These are phyloP conservation scores for Buceros bicornis DNA, from an alignment of 2,797 vertebrate species.

Conservation along the genomic window DNA sequence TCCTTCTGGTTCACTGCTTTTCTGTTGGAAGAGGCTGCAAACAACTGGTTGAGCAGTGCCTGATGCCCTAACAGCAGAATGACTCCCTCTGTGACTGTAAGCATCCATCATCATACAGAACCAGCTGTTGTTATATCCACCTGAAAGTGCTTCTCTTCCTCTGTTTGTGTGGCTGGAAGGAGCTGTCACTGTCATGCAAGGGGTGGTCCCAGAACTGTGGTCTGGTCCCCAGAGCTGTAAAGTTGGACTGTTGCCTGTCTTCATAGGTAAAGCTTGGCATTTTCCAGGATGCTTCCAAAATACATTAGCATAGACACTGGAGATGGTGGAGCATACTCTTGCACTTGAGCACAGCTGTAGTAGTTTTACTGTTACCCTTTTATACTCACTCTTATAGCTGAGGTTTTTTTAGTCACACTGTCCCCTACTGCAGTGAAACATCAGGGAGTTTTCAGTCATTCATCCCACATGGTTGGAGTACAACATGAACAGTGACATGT, in stretches of 20 bases:
- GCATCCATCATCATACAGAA: neutral
- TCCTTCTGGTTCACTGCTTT: neutral
- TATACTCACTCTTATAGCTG: neutral
- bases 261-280: neutral
- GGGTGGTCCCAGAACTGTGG: neutral
- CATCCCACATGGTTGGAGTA: fast-evolving
- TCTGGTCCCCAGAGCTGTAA: neutral
- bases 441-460: neutral
- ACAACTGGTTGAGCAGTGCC: neutral
- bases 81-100: neutral
- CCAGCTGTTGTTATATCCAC: neutral
- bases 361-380: neutral
- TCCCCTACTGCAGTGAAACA: neutral
- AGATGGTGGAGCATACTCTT: no score
- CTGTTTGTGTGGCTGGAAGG: neutral
- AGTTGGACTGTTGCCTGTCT: neutral
- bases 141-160: neutral
- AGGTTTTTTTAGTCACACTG: neutral
- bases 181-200: neutral
- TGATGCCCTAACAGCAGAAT: neutral
- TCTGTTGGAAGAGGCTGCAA: neutral
- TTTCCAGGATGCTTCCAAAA: neutral
- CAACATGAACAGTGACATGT: neutral
- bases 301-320: neutral
- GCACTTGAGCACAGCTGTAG: neutral